Evolutionary conservation across 2,797 vertebrate species (phyloP), one percentile per base, ranked within the genome.

Genomic region (Malacoctenus gilli): DNA sequence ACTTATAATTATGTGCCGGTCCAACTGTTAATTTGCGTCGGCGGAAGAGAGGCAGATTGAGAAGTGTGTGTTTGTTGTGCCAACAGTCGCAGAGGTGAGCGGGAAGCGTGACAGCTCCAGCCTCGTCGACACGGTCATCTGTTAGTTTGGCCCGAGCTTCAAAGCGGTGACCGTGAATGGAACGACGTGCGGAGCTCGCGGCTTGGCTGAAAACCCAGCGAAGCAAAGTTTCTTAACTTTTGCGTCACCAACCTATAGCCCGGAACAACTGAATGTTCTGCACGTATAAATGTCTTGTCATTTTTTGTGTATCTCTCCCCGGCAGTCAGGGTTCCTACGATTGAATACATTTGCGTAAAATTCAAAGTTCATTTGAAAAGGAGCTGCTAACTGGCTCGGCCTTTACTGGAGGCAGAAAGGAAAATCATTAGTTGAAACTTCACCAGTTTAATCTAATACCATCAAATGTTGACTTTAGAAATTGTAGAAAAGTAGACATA

Each of bases 1-100:
- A 88, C 72, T 77, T 84, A 75, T 85, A 86, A 85, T 84, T 83
- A 81, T 79, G 77, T 68, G 67, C 15, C 40, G 76, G 75, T 79
- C 79, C 75, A 77, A 87, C 80, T 83, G 77, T 72, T 83, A 75
- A 83, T 85, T 85, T 79, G 75, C 82, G 61, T 72, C 35, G 22
- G 61, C 49, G 73, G 64, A 69, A 69, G 55, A 77, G 78, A 62
- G 72, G 75, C 75, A 79, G 81, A 82, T 78, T 85, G 73, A 74
- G 67, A 60, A 75, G 59, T 38, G 56, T 25, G 60, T 46, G 25
- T 40, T 53, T 4, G n/a, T 36, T 4, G 44, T 59, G 80, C 77
- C 81, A 84, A 37, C 71, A 75, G 80, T 78, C 75, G 51, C 56
- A 51, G 75, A 80, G 84, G 82, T 85, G 76, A 87, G 58, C n/a